Base-by-base conservation (phyloP, 2,888 invertebrate genomes). In the Petrophora chlorosata region DNA sequence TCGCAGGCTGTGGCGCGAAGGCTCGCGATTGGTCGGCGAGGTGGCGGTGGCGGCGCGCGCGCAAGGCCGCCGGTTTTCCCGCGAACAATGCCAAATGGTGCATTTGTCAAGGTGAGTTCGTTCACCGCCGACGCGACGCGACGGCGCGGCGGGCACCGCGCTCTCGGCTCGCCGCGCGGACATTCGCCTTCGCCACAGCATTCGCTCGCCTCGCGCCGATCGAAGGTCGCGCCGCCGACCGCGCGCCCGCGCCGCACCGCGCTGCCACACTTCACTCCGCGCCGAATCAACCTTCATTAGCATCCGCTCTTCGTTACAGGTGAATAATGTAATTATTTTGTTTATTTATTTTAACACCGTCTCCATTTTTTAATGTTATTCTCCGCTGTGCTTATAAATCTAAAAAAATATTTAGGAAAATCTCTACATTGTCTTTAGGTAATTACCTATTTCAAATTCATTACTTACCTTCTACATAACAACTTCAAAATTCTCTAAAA, bases 71-170 rank as follows among this genome's bases (percentile, higher is more conserved):
- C 84, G 86, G 87, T 90, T 90, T 89, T 88, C 89, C 89, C 89
- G 88, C 89, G 86, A 90, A 90, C 90, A 90, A 90, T 89, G 90
- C 90, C 90, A 88, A 90, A 90, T 90, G 89, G 88, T 90, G 90
- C 90, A 90, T 90, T 89, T 89, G 90, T 90, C 90, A 90, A 90
- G 90, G 90, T 88, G 85, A 90, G 89, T 88, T 88, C 90, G 90
- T 88, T 89, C 89, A 88, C 89, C 89, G 88, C 75, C 82, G 86
- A 80, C 87, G 87, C 89, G 88, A n/a, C n/a, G 74, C 82, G 86
- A 79, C 87, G 87, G 19, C 19, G 83, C 78, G 84, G 82, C 76
- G 75, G 78, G 79, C 74, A 70, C 75, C 70, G 63, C 68, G 62
- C 76, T 67, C 77, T 65, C 71, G 66, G 62, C 71, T 66, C 73